Percentiles rank a stretch among this genome's conserved stretches.
Conservation (phyloP, 2,797 vertebrate species). For the Catostomus latipinnis region DNA sequence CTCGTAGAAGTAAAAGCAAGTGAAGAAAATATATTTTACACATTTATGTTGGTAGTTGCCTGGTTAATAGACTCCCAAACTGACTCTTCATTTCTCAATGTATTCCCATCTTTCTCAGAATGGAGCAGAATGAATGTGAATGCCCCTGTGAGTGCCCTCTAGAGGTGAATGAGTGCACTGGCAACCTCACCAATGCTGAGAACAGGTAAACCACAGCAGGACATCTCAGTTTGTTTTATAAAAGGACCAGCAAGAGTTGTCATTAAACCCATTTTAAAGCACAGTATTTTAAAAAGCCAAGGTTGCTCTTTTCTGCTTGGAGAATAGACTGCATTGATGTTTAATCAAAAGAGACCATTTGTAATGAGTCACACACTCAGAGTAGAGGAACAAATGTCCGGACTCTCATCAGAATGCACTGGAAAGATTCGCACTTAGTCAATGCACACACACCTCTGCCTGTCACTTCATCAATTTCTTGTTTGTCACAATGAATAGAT, state of each 20-base stretch:
- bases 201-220: constrained; percentile 82
- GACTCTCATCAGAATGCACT: constrained; percentile 39
- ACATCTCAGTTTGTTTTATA: neutral
- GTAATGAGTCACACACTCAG: constrained; percentile 3
- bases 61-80: neutral
- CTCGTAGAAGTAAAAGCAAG: neutral
- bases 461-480: constrained; percentile 47
- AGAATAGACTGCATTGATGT: neutral
- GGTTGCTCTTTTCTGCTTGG: constrained; percentile 7
- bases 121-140: constrained; percentile 99
- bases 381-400: constrained; percentile 16
- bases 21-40: neutral
- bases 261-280: neutral
- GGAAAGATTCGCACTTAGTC: constrained; percentile 30
- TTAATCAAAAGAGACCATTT: neutral
- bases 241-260: neutral
- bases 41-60: neutral
- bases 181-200: constrained; percentile 95
- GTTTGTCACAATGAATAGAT: constrained; percentile 57
- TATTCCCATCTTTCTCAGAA: constrained; percentile 75
- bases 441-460: constrained; percentile 10
- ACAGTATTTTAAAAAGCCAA: neutral
- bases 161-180: constrained; percentile 98
- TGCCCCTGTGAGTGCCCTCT: constrained; percentile 98
- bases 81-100: neutral